phyloP scores from a whole-genome alignment of 2,888 invertebrate species.

The Brachylomia viminalis region DNA sequence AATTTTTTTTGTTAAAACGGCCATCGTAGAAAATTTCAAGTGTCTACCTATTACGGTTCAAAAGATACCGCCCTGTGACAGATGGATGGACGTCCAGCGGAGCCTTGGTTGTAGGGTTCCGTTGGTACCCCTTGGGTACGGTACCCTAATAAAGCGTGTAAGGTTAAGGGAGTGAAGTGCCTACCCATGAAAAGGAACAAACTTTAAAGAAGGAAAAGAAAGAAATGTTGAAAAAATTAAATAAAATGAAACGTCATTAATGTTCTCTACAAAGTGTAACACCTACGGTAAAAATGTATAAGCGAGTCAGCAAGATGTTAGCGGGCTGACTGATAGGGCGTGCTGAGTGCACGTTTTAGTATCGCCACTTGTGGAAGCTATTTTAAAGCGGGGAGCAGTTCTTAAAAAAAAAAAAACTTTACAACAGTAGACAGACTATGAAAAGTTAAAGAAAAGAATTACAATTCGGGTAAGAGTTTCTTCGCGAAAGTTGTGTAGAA shows the following conservation, averaged over 20 bases:
- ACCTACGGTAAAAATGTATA: not conserved
- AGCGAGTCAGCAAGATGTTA: not conserved
- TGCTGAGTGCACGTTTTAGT: not conserved
- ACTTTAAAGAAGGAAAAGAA: too few species aligned
- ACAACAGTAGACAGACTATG: too few species aligned
- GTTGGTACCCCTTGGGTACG: not conserved
- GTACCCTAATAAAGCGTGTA: not conserved
- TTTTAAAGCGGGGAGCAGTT: too few species aligned
- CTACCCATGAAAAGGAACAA: not conserved
- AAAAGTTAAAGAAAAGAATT: too few species aligned
- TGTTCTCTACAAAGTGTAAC: too few species aligned
- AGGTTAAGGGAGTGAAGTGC: not conserved
- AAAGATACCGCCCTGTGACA: not conserved
- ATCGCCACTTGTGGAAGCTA: constrained; percentile 15
- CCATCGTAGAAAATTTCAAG: too few species aligned
- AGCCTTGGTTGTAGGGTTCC: not conserved
- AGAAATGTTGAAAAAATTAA: too few species aligned
- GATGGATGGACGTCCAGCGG: not conserved
- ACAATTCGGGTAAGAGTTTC: too few species aligned
- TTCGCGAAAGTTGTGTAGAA: too few species aligned
- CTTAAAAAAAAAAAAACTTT: too few species aligned
- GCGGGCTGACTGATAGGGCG: not conserved
- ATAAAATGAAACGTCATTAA: too few species aligned
- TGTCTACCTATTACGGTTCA: not conserved
- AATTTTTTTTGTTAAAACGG: too few species aligned